Conservation (phyloP, 2,888 invertebrate species). For the Epicampocera succincta region DNA sequence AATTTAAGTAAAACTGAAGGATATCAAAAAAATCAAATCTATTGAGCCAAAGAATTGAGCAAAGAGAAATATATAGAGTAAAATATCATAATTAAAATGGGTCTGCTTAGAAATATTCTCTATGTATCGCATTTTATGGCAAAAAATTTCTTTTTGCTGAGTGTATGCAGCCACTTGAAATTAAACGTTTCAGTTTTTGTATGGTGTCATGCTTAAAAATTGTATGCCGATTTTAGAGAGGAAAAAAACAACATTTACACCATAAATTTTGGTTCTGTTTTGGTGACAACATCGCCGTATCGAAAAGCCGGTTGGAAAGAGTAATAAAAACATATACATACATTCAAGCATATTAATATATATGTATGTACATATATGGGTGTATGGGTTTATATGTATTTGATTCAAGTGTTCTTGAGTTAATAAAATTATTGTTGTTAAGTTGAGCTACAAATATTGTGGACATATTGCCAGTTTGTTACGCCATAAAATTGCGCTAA, state of each 20-base stretch:
- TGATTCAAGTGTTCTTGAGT: no score
- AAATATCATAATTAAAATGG: no score
- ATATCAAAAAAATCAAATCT: no score
- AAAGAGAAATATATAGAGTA: no score
- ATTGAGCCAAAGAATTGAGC: no score
- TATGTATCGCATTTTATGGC: not conserved
- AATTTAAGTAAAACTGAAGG: no score
- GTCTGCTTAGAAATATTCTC: no score
- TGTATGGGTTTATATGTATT: no score
- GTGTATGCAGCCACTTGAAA: not conserved
- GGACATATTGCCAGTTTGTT: no score
- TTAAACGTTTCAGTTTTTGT: not conserved
- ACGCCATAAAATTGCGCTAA: no score
- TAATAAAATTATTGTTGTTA: no score
- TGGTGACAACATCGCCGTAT: constrained; percentile 58
- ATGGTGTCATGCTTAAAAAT: constrained; percentile 49
- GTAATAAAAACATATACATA: not conserved
- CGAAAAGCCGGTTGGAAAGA: constrained; percentile 40
- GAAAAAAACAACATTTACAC: constrained; percentile 15
- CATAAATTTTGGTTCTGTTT: constrained; percentile 33
- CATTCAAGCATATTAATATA: not conserved
- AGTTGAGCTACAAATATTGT: no score
- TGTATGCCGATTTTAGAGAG: not conserved
- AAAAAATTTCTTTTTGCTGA: not conserved
- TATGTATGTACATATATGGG: not conserved